Percentiles rank a stretch among this genome's conserved stretches.
Evolutionary conservation across 2,888 invertebrate genomes (phyloP).

Genomic region (Microchrysa polita): DNA sequence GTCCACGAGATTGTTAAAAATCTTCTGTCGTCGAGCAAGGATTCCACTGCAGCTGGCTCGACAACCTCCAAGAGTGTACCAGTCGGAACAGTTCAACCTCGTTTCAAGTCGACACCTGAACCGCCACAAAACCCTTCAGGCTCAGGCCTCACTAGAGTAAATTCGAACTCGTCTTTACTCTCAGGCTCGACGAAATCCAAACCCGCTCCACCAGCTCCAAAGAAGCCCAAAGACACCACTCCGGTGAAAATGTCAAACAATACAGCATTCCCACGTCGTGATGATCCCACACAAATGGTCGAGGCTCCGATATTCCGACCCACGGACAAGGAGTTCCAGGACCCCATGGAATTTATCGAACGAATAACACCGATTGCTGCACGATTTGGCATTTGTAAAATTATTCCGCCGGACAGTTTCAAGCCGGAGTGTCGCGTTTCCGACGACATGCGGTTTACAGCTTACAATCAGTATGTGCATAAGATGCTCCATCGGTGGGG

Average conservation of each 20-base stretch:
- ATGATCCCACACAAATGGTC: slow-evolving; percentile 68
- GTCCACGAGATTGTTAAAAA: slow-evolving; percentile 63
- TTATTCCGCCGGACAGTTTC: slow-evolving; percentile 83
- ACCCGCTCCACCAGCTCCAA: slow-evolving; percentile 56
- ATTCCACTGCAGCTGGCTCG: slow-evolving; percentile 44
- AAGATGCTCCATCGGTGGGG: slow-evolving; percentile 91
- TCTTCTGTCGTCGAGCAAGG: slow-evolving; percentile 56
- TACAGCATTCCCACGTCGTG: slow-evolving; percentile 65
- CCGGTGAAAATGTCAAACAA: slow-evolving; percentile 64
- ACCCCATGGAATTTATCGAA: slow-evolving; percentile 86
- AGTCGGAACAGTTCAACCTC: slow-evolving; percentile 68
- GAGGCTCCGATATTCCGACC: slow-evolving; percentile 85
- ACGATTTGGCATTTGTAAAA: slow-evolving; percentile 85
- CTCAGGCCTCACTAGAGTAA: slow-evolving; percentile 59
- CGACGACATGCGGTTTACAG: slow-evolving; percentile 87
- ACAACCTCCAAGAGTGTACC: slow-evolving; percentile 60
- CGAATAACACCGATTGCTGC: slow-evolving; percentile 79
- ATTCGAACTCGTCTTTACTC: slow-evolving; percentile 62
- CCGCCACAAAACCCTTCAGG: slow-evolving; percentile 44
- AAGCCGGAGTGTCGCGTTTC: slow-evolving; percentile 83
- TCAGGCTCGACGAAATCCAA: slow-evolving; percentile 63
- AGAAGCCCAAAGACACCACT: slow-evolving; percentile 62
- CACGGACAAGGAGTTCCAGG: slow-evolving; percentile 83
- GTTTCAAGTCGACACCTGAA: slow-evolving; percentile 58
- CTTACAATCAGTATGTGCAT: slow-evolving; percentile 89